A percentile compares a stretch with the other conserved stretches of the same genome.
Conservation (phyloP, 92 coral and sea anemone species). For the Micromussa lordhowensis region DNA sequence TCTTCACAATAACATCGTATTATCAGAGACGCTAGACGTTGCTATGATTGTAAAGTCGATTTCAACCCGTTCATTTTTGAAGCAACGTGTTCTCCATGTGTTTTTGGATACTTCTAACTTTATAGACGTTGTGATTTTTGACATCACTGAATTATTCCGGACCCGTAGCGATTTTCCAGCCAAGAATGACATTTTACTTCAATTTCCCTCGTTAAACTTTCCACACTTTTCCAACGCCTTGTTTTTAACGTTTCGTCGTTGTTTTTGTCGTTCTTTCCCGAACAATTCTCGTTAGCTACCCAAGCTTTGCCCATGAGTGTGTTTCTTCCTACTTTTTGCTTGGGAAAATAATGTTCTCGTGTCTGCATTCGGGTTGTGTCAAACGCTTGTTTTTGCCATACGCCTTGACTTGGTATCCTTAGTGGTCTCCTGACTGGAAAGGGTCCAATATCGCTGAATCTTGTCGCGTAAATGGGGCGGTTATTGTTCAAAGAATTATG, state of each 20-base stretch:
- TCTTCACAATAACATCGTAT: background rate
- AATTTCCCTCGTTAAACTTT: slow-evolving; percentile 67
- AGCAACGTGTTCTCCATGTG: background rate
- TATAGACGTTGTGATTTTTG: background rate
- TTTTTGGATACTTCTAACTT: background rate
- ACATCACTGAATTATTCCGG: slow-evolving; percentile 16
- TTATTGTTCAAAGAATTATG: background rate
- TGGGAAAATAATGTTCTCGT: background rate
- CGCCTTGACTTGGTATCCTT: background rate
- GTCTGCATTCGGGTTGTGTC: background rate
- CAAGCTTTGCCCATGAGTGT: slow-evolving; percentile 1
- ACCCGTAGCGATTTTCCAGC: slow-evolving; percentile 73
- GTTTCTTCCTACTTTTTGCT: background rate
- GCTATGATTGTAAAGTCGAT: background rate
- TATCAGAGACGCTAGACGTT: background rate
- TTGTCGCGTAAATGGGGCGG: background rate
- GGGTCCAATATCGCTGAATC: slow-evolving; percentile 32
- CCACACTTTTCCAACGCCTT: slow-evolving; percentile 71
- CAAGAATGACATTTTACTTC: slow-evolving; percentile 75
- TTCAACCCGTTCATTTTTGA: background rate
- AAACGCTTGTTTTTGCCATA: slow-evolving; percentile 15
- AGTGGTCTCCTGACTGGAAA: background rate
- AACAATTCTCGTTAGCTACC: background rate
- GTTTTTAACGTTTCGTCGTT: background rate
- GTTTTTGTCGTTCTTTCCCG: slow-evolving; percentile 11